A percentile compares a stretch with the other conserved stretches of the same genome.
phyloP scores from a whole-genome alignment of 2,113 vertebrate genomes.

The Silurus meridionalis region DNA sequence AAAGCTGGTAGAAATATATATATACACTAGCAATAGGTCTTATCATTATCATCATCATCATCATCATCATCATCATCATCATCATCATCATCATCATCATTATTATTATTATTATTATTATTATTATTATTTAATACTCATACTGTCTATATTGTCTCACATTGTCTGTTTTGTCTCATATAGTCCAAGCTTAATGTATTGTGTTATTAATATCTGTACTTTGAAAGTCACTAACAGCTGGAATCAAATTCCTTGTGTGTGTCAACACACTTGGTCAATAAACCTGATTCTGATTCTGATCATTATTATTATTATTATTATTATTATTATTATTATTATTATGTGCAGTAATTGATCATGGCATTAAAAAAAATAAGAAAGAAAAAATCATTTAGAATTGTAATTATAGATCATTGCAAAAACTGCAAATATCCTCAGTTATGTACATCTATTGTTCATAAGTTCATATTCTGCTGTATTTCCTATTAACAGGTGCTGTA shows the following conservation, averaged over 20 bases:
- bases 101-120: too few species aligned
- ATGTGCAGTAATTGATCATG: not conserved
- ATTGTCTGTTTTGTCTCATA: too few species aligned
- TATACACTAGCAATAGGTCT: not conserved
- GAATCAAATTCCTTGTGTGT: too few species aligned
- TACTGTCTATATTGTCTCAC: too few species aligned
- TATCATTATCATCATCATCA: not conserved
- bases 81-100: too few species aligned
- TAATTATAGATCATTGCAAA: not conserved
- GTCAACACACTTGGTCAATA: too few species aligned
- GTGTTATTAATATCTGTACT: too few species aligned
- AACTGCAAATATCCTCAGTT: not conserved
- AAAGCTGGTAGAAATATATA: not conserved
- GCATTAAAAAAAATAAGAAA: not conserved
- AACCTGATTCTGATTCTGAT: too few species aligned
- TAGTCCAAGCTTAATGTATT: too few species aligned
- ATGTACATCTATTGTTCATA: not conserved
- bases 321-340: not conserved
- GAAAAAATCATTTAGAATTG: not conserved
- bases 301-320: not conserved
- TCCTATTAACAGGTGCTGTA: conserved; percentile 23
- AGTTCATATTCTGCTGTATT: not conserved
- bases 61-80: too few species aligned
- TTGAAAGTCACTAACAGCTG: too few species aligned
- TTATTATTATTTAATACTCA: too few species aligned